Evolutionary conservation across 2,797 vertebrate genomes (phyloP).

Genomic region (Bradypodion pumilum): DNA sequence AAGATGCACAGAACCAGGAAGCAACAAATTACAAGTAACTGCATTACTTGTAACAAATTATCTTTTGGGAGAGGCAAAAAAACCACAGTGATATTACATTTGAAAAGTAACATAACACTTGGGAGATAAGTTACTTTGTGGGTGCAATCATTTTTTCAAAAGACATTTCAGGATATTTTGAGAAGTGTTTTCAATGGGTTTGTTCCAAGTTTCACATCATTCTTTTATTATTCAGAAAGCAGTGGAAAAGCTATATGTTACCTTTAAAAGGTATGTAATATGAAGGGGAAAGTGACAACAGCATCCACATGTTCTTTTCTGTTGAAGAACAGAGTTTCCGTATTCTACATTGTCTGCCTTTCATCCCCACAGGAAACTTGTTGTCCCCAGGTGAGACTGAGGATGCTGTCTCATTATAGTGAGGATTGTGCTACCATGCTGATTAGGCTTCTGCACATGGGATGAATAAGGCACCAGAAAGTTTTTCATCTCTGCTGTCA

Average conservation of each 20-base stretch:
- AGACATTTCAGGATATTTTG: no score
- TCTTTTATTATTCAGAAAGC: no score
- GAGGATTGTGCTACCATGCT: background rate
- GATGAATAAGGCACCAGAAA: background rate
- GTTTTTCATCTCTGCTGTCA: background rate
- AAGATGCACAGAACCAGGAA: background rate
- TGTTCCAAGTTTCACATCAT: no score
- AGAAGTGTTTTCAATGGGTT: no score
- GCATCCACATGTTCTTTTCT: background rate
- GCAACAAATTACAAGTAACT: background rate
- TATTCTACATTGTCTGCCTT: background rate
- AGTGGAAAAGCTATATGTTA: no score
- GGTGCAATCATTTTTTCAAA: no score
- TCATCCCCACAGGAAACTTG: background rate
- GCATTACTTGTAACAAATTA: no score
- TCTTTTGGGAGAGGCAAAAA: no score
- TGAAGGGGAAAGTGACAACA: background rate
- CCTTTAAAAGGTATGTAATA: background rate
- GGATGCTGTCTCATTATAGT: background rate
- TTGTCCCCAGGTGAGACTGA: background rate
- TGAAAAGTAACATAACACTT: no score
- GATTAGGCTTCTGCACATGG: background rate
- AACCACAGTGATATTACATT: no score
- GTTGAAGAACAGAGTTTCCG: background rate
- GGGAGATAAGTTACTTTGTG: no score